Evolutionary conservation across 2,888 invertebrate species (phyloP), one percentile per base, ranked within the genome.

Genomic region (Eupithecia pulchellata): DNA sequence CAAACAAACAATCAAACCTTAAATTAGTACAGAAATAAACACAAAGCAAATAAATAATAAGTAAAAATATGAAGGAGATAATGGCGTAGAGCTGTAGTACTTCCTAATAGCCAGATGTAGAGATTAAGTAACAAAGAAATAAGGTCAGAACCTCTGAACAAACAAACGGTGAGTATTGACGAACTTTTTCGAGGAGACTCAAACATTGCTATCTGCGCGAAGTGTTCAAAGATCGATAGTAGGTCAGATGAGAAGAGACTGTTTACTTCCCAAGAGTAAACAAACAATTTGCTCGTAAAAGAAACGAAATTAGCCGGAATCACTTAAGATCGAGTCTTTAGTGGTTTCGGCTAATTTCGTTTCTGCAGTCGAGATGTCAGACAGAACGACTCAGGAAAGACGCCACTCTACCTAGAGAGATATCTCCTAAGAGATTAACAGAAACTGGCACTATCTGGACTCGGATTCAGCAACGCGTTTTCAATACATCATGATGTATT

Each of bases 251-350:
- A 84, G 82, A 84, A 82, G 83, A 72, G 73, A 70, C 75, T 75
- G 72, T 42, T 81, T 79, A 84, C 85, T 86, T 80, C 82, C 82
- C 77, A 77, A 76, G 75, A 78, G 82, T 77, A 84, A 86, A 86
- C 85, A 91, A 90, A 90, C 89, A 89, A 80, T 82, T 76, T 79
- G 84, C 74, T 85, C 86, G 85, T 88, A 86, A 89, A 89, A 82
- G 79, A 81, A 86, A 84, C 86, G 66, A 85, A 90, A 89, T 89
- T 89, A 88, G 84, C 81, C 81, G 79, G 81, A 71, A 82, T 75
- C 75, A 74, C 80, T 82, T 84, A 83, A 79, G 68, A 76, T 75
- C n/a, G n/a, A n/a, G n/a, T n/a, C n/a, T n/a, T n/a, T n/a, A n/a
- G n/a, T n/a, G n/a, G n/a, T n/a, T n/a, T n/a, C n/a, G n/a, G n/a